These are phyloP conservation scores for Homalodisca vitripennis DNA, from an alignment of 1,140 invertebrate genomes.

Conservation along the genomic window DNA sequence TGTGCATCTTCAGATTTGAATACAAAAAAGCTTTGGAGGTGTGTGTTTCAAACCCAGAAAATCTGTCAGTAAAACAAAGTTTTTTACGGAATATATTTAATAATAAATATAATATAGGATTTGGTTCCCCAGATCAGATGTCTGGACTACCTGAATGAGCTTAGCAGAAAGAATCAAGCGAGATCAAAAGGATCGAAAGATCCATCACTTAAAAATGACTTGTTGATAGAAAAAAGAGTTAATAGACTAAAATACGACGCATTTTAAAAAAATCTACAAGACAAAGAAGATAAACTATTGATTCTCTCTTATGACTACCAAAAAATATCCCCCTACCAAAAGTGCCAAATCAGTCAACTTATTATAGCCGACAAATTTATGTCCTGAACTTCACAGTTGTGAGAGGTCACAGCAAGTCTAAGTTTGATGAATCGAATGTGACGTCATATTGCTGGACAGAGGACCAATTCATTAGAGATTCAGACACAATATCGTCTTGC, in stretches of 20 bases:
- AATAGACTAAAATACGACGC: slow-evolving; percentile 43
- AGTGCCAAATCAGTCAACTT: slow-evolving; percentile 44
- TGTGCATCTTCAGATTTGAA: slow-evolving; percentile 15
- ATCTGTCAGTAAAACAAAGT: slow-evolving; percentile 29
- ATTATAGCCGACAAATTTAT: slow-evolving; percentile 44
- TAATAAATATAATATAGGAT: slow-evolving; percentile 38
- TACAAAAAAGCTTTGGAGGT: slow-evolving; percentile 24
- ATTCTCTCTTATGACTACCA: slow-evolving; percentile 47
- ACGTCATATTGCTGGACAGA: slow-evolving; percentile 44
- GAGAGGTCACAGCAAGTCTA: slow-evolving; percentile 37
- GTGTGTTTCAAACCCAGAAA: neutral
- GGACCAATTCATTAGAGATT: slow-evolving; percentile 39
- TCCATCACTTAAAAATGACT: slow-evolving; percentile 33
- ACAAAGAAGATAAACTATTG: slow-evolving; percentile 38
- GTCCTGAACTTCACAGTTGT: slow-evolving; percentile 45
- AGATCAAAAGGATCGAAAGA: slow-evolving; percentile 7
- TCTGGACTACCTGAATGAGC: slow-evolving; percentile 25
- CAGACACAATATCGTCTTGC: slow-evolving; percentile 42
- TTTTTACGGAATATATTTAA: slow-evolving; percentile 37
- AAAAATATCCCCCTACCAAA: slow-evolving; percentile 44
- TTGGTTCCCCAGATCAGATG: slow-evolving; percentile 29
- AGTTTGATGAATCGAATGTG: slow-evolving; percentile 38
- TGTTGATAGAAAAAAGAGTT: slow-evolving; percentile 38
- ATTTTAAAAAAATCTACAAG: slow-evolving; percentile 44
- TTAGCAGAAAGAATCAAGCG: slow-evolving; percentile 35